Conservation (phyloP, 2,113 vertebrate genomes). For the Aptenodytes forsteri region DNA sequence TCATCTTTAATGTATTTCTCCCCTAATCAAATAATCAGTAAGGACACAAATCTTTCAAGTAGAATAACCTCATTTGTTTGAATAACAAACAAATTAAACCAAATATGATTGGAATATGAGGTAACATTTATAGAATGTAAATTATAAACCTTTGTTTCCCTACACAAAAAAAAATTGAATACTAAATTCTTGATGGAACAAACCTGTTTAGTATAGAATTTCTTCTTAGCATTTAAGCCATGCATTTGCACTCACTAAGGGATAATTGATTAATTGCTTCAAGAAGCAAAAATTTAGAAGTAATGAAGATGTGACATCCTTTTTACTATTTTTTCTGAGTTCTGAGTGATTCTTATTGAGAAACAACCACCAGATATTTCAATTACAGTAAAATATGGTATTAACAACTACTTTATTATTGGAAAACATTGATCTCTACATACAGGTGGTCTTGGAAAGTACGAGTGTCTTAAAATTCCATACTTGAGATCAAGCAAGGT, state of each 20-base stretch:
- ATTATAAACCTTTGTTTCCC: background rate
- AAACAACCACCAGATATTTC: conserved; percentile 8
- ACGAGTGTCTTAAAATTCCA: background rate
- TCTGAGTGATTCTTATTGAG: background rate
- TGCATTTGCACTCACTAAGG: background rate
- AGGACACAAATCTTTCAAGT: background rate
- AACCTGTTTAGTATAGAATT: background rate
- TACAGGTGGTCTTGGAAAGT: conserved; percentile 14
- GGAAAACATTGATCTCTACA: background rate
- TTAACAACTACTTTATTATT: background rate
- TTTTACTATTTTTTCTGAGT: background rate
- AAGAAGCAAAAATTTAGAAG: conserved; percentile 32
- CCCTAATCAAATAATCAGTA: background rate
- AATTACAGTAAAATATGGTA: conserved; percentile 3
- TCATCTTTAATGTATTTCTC: background rate
- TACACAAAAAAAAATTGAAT: background rate
- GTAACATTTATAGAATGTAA: background rate
- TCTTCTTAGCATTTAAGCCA: background rate
- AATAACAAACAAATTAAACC: conserved; percentile 10
- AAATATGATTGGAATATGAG: background rate
- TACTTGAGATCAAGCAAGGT: conserved; percentile 14
- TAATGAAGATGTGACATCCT: background rate
- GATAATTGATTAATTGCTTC: conserved; percentile 50
- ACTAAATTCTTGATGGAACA: background rate
- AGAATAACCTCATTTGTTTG: background rate